Evolutionary conservation across 2,113 vertebrate species (phyloP), one percentile per base, ranked within the genome.

Genomic region (Callipepla squamata): DNA sequence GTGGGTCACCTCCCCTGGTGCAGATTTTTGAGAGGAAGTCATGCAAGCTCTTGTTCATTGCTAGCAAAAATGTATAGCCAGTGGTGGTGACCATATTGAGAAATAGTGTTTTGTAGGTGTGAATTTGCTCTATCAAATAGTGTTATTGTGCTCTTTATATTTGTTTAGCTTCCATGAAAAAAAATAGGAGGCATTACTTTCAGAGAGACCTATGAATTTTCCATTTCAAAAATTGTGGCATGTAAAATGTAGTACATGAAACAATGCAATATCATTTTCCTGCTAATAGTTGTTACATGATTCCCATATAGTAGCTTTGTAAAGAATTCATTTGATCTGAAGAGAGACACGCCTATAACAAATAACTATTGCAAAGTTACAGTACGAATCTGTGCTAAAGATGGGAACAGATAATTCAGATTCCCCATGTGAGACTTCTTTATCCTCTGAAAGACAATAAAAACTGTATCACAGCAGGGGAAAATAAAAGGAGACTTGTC

Each of bases 361-460:
- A 74, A 32, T 32, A 83, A 57, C 7, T 34, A 7, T 32, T 69
- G 23, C n/a, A 63, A 87, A 77, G 19, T 7, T 55, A 78, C 1
- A 1, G 13, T 69, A 32, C 57, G 62, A 80, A 50, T 63, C 36
- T n/a, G 19, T 70, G 50, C 16, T 70, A 47, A 76, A 47, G 11
- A 8, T 58, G 8, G 28, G 30, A 85, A 65, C 7, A 47, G 15
- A 25, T 40, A 51, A 16, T n/a, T 45, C 0, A 0, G 4, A 44
- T 88, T 62, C 16, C 2, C 20, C 21, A 32, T 25, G 55, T 61
- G 4, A 40, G 2, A 40, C 11, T 57, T 45, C 11, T 77, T 62
- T 70, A 13, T 73, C 36, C 17, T 36, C 19, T 74, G 5, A 84
- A 76, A 42, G 8, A 32, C 40, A 34, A 44, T 36, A 67, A 61